Evolutionary conservation across 2,797 vertebrate species (phyloP).

Genomic region (Cyclura pinguis): DNA sequence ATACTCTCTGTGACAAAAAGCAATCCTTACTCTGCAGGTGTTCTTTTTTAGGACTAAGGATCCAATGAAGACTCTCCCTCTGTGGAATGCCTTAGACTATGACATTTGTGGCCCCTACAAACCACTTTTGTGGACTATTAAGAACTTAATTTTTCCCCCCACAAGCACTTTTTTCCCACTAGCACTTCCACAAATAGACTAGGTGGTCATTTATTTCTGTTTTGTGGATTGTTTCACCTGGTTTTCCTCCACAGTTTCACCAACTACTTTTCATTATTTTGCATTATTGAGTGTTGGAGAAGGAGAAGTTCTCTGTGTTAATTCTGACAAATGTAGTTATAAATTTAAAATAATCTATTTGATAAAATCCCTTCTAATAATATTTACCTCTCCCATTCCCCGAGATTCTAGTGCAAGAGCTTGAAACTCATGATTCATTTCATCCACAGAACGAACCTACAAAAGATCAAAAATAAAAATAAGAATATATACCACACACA

Average conservation of each 20-base stretch:
- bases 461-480: conserved; percentile 18
- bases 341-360: conserved; percentile 38
- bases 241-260: not conserved
- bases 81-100: not conserved
- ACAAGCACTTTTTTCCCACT: too few species aligned
- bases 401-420: conserved; percentile 97
- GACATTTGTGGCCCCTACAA: not conserved
- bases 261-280: not conserved
- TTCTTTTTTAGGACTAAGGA: not conserved
- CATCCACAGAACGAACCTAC: conserved; percentile 93
- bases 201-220: not conserved
- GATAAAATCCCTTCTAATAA: conserved; percentile 41
- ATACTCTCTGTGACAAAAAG: not conserved
- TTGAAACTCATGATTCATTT: conserved; percentile 99
- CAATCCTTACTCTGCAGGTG: not conserved
- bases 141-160: not conserved
- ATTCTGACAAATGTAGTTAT: not conserved
- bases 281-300: not conserved
- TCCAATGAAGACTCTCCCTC: not conserved
- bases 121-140: not conserved
- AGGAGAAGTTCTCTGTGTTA: not conserved
- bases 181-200: not conserved
- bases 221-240: not conserved
- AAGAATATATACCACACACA: not conserved
- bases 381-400: conserved; percentile 97